Base-by-base conservation (phyloP, 2,113 vertebrate genomes). In the Abramis brama region DNA sequence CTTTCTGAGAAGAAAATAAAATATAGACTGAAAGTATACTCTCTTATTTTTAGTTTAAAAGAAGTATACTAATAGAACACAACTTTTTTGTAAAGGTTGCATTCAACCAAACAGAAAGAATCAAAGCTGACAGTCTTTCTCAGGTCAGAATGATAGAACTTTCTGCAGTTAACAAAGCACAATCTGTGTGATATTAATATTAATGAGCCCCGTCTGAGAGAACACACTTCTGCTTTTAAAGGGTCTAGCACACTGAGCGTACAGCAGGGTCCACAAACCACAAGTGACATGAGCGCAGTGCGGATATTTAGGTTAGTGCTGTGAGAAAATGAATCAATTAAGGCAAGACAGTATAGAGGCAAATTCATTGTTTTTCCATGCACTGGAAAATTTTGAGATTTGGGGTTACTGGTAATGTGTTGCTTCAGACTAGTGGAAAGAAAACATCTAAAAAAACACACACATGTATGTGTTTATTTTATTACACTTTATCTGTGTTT, bases 101-200 rank as follows among this genome's bases (percentile, higher is more conserved):
- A 57, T 19, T 83, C 86, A 39, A 0, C 82, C 62, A 57, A 27
- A 84, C 59, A 59, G 83, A 91, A 91, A 23, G 15, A 85, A 87
- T 87, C 68, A 5, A 43, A 89, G 73, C 82, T 79, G 87, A 89
- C 86, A 82, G 76, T 47, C 82, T 43, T 87, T 74, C 79, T 73
- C 10, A 25, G 57, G 27, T n/a, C 36, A 17, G 25, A 57, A 71
- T 88, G 87, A 83, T 68, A 79, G 64, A 82, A 84, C 60, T 84
- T 86, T 70, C 27, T 12, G 5, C 52, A 43, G 55, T 59, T 85
- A 85, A 62, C 76, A 79, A 39, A 60, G 71, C 33, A 60, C 59
- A 75, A 68, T 74, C 73, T 50, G 7, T 70, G 55, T 36, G 15
- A 27, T 74, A 88, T 30, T 87, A 87, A 77, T 74, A 85, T 88